Evolutionary conservation across 2,113 vertebrate species (phyloP).

Genomic region (Odocoileus virginianus): DNA sequence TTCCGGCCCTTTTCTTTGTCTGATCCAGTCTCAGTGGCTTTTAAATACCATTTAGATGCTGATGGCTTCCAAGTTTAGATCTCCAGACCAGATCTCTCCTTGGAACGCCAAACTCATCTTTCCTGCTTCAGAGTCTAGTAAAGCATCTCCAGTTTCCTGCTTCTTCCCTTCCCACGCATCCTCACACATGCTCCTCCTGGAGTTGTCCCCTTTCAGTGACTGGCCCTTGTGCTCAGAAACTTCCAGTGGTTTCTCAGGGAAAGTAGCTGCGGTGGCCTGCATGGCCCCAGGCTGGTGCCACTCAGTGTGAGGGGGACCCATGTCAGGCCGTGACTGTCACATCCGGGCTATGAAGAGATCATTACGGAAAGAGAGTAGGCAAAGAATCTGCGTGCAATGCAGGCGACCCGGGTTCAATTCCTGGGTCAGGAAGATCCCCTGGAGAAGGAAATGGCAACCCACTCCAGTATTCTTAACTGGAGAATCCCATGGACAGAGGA

Average conservation of each 20-base stretch:
- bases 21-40: neutral
- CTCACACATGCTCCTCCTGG: neutral
- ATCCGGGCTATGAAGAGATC: too few relatives aligned
- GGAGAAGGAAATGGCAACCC: neutral
- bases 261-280: neutral
- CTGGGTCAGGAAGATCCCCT: neutral
- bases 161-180: neutral
- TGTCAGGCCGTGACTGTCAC: accelerated
- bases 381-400: neutral
- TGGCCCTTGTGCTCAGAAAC: neutral
- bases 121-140: neutral
- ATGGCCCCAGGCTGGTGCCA: neutral
- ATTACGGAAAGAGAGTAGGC: neutral
- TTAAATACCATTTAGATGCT: neutral
- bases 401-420: neutral
- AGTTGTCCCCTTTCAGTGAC: neutral
- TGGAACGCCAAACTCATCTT: neutral
- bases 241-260: neutral
- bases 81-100: neutral
- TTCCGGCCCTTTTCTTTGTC: neutral
- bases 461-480: neutral
- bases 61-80: neutral
- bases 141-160: neutral
- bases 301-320: neutral
- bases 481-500: neutral